A percentile compares a stretch with the other conserved stretches of the same genome.
Evolutionary conservation across 2,797 vertebrate species (phyloP).

Genomic region (Labeo calbasu): DNA sequence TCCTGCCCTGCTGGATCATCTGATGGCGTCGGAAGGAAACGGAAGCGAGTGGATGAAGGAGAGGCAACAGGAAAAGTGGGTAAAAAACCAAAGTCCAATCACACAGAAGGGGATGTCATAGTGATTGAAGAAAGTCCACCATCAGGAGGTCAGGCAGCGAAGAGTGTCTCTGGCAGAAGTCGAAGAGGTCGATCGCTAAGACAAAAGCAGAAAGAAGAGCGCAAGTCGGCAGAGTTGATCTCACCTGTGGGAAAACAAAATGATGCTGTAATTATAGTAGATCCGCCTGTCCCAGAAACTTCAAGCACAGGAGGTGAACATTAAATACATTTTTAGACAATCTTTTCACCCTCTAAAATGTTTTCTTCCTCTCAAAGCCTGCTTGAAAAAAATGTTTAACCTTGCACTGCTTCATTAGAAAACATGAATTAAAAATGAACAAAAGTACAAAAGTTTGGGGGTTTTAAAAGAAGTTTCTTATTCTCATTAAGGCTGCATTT

Average conservation of each 20-base stretch:
- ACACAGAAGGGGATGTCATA: conserved; percentile 47
- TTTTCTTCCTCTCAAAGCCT: neutral
- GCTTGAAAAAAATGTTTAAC: no score
- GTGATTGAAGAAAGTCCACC: conserved; percentile 31
- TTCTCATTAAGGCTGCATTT: neutral
- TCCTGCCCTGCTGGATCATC: conserved; percentile 6
- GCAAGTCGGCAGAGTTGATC: conserved; percentile 16
- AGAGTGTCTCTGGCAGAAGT: conserved; percentile 49
- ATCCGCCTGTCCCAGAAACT: conserved; percentile 57
- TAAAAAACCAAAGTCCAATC: conserved; percentile 72
- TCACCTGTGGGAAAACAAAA: conserved; percentile 47
- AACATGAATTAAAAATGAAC: neutral
- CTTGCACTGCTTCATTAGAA: no score
- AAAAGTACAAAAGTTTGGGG: neutral
- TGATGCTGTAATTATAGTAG: conserved; percentile 61
- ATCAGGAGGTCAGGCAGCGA: neutral
- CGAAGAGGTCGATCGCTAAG: conserved; percentile 63
- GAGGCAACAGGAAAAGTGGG: conserved; percentile 64
- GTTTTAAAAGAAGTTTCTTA: neutral
- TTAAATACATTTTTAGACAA: neutral
- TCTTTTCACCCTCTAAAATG: neutral
- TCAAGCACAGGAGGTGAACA: conserved; percentile 65
- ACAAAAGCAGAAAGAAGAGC: conserved; percentile 54
- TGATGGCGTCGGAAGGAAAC: conserved; percentile 70
- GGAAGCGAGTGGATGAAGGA: conserved; percentile 71